Conservation (phyloP, 2,113 vertebrate species). For the Caloenas nicobarica region DNA sequence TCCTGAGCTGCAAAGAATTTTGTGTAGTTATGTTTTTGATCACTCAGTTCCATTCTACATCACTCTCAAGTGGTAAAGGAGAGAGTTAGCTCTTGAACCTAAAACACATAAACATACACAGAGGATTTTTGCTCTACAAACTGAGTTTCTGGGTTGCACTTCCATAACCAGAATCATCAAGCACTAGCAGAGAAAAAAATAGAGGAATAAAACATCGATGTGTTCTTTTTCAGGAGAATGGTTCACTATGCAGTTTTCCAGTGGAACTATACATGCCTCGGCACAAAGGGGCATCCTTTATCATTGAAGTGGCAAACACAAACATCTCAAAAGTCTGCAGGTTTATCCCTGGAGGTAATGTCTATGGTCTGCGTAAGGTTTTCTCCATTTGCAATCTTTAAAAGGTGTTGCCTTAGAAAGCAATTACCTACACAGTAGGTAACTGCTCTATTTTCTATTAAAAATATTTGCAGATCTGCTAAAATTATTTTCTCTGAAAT, state of each 20-base stretch:
- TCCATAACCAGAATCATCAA: neutral
- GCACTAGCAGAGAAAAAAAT: neutral
- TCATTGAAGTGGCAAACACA: neutral
- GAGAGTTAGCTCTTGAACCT: neutral
- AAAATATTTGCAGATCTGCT: neutral
- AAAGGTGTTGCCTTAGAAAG: neutral
- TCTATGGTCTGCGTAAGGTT: neutral
- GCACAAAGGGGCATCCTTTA: neutral
- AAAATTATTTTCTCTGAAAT: neutral
- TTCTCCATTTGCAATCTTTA: neutral
- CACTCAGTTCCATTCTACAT: neutral
- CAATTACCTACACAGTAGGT: neutral
- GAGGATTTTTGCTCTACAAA: neutral
- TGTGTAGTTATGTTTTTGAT: neutral
- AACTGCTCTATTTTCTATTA: neutral
- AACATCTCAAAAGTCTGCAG: neutral
- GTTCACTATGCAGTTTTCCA: neutral
- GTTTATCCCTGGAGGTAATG: constrained; percentile 47
- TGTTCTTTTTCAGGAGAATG: neutral
- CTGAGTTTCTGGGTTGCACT: neutral
- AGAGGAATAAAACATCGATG: neutral
- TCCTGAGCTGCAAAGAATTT: neutral
- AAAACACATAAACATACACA: neutral
- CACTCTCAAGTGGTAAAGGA: neutral
- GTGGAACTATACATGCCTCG: neutral